Percentiles rank a stretch among this genome's conserved stretches.
Evolutionary conservation across 64 coral and sea anemone species (phyloP).

Genomic region (Montipora capricornis): DNA sequence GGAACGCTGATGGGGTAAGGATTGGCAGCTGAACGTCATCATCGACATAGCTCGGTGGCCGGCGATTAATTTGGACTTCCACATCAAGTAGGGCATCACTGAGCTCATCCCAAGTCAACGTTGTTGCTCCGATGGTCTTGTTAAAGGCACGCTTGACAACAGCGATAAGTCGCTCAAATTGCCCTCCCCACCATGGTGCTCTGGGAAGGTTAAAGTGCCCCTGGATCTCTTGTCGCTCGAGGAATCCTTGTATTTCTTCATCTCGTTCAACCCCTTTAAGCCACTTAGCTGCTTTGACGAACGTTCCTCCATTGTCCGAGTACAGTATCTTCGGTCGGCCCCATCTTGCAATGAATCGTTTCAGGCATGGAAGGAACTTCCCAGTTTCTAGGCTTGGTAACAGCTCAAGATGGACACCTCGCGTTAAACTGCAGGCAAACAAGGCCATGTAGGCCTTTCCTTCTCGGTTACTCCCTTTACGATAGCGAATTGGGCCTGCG

Average conservation of each 20-base stretch:
- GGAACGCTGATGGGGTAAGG: too few relatives aligned
- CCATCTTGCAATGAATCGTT: constrained; percentile 4
- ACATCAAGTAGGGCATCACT: not conserved
- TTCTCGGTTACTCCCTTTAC: not conserved
- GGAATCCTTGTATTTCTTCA: not conserved
- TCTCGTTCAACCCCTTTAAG: not conserved
- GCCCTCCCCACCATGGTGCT: not conserved
- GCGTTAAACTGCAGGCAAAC: not conserved
- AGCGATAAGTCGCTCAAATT: not conserved
- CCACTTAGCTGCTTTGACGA: not conserved
- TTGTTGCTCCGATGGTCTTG: constrained; percentile 17
- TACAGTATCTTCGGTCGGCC: constrained; percentile 13
- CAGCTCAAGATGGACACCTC: not conserved
- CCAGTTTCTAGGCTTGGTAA: not conserved
- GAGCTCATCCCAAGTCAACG: constrained; percentile 1
- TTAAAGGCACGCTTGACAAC: not conserved
- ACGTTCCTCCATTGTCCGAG: not conserved
- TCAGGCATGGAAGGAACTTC: constrained; percentile 8
- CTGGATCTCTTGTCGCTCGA: not conserved
- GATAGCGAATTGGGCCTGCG: too few relatives aligned
- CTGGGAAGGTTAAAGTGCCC: not conserved
- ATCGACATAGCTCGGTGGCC: too few relatives aligned
- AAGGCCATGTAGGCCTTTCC: not conserved
- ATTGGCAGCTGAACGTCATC: not conserved
- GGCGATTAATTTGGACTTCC: too few relatives aligned